A percentile compares a stretch with the other conserved stretches of the same genome.
Evolutionary conservation across 35 echinoderm and acorn worm genomes (phyloP).

Genomic region (Nesometra sesokonis): DNA sequence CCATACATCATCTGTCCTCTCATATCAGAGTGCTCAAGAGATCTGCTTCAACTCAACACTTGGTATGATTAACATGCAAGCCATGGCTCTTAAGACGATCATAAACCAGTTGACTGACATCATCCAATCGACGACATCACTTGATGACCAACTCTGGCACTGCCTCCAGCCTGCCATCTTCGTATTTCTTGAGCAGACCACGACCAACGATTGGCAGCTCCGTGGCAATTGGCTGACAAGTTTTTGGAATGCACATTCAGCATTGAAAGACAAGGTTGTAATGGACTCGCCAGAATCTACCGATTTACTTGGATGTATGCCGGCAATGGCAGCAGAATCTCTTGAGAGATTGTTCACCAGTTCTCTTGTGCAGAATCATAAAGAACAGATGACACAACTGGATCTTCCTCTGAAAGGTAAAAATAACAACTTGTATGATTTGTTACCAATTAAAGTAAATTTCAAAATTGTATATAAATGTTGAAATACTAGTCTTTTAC

Average conservation of each 20-base stretch:
- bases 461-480: no score
- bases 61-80: neutral
- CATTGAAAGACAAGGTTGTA: neutral
- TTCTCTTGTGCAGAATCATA: neutral
- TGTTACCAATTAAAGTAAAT: no score
- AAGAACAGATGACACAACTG: neutral
- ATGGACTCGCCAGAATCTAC: neutral
- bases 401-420: neutral
- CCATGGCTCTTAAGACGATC: neutral
- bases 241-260: conserved; percentile 2
- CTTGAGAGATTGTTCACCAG: conserved; percentile 25
- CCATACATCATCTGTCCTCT: neutral
- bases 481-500: no score
- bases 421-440: no score
- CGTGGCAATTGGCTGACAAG: conserved; percentile 34
- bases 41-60: neutral
- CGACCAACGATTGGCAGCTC: conserved; percentile 36
- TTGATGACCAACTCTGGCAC: neutral
- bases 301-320: conserved; percentile 23
- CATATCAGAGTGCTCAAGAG: neutral
- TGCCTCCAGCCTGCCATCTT: conserved; percentile 34
- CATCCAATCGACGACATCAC: neutral
- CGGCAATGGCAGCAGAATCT: neutral
- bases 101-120: neutral
- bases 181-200: conserved; percentile 35